Percentiles rank a stretch among this genome's conserved stretches.
Evolutionary conservation across 2,113 vertebrate genomes (phyloP).

Genomic region (Perccottus glenii): DNA sequence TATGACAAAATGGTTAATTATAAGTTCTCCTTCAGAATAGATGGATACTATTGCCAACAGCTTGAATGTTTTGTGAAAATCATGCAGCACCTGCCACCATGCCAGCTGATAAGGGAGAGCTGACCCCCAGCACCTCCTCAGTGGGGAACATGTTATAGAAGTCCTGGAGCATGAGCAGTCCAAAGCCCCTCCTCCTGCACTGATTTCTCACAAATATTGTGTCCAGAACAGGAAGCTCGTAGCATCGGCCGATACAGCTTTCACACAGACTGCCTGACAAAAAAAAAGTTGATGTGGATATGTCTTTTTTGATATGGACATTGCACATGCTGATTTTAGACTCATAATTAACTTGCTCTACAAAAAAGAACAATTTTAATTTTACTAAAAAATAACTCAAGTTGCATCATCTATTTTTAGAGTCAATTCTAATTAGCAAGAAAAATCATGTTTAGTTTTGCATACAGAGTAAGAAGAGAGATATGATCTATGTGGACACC

Average conservation of each 20-base stretch:
- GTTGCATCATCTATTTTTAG: too few relatives aligned
- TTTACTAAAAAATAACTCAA: too few relatives aligned
- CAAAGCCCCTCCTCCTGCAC: slow-evolving; percentile 83
- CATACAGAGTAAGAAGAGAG: too few relatives aligned
- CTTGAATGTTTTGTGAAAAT: not conserved
- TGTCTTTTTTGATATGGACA: too few relatives aligned
- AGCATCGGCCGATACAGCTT: slow-evolving; percentile 72
- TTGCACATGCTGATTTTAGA: too few relatives aligned
- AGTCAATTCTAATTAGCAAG: too few relatives aligned
- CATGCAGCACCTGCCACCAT: slow-evolving; percentile 85
- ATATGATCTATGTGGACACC: too few relatives aligned
- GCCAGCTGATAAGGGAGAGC: slow-evolving; percentile 83
- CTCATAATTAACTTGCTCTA: too few relatives aligned
- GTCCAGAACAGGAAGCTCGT: slow-evolving; percentile 88
- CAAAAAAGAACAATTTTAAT: too few relatives aligned
- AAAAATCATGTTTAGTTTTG: too few relatives aligned
- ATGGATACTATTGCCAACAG: not conserved
- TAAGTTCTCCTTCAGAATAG: too few relatives aligned
- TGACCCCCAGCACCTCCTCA: slow-evolving; percentile 88
- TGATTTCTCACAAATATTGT: slow-evolving; percentile 84
- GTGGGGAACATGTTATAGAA: slow-evolving; percentile 84
- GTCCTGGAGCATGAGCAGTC: slow-evolving; percentile 85
- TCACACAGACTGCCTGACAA: slow-evolving; percentile 85
- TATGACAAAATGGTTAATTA: too few relatives aligned
- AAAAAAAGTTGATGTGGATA: not conserved